Conservation (phyloP, 2,888 invertebrate genomes). For the Scaptomyza reducta region DNA sequence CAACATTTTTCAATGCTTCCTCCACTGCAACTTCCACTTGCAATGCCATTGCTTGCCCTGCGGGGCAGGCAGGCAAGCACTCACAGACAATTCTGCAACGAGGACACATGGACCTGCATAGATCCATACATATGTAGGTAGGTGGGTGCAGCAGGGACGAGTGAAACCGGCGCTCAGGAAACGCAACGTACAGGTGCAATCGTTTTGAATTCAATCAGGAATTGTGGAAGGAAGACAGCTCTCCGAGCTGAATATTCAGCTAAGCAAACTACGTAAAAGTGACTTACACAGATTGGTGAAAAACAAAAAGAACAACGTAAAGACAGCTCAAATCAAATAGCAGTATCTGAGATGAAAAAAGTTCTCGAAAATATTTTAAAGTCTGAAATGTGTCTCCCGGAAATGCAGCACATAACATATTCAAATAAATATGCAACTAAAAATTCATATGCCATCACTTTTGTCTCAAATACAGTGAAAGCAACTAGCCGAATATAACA, state of each 20-base stretch:
- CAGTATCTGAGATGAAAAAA: neutral
- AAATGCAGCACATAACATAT: neutral
- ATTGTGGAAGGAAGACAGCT: slow-evolving; percentile 28
- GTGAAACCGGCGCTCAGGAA: slow-evolving; percentile 34
- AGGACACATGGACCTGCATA: slow-evolving; percentile 10
- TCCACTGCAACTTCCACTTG: slow-evolving; percentile 18
- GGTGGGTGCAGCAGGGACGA: slow-evolving; percentile 7
- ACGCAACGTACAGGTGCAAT: slow-evolving; percentile 26
- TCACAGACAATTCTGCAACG: slow-evolving; percentile 32
- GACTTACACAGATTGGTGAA: neutral
- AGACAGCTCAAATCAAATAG: neutral
- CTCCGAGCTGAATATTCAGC: slow-evolving; percentile 3
- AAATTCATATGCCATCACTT: neutral
- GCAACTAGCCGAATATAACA: neutral
- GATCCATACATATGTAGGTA: neutral
- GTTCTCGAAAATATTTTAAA: neutral
- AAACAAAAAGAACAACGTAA: neutral
- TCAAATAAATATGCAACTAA: slow-evolving; percentile 2
- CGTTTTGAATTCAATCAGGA: slow-evolving; percentile 41
- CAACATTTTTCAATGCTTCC: slow-evolving; percentile 46
- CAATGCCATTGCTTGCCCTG: slow-evolving; percentile 21
- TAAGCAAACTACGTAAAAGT: neutral
- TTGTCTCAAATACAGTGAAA: neutral
- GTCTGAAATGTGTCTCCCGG: neutral
- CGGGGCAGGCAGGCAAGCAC: slow-evolving; percentile 13